Evolutionary conservation across 2,113 vertebrate genomes (phyloP).

Genomic region (Nipponia nippon): DNA sequence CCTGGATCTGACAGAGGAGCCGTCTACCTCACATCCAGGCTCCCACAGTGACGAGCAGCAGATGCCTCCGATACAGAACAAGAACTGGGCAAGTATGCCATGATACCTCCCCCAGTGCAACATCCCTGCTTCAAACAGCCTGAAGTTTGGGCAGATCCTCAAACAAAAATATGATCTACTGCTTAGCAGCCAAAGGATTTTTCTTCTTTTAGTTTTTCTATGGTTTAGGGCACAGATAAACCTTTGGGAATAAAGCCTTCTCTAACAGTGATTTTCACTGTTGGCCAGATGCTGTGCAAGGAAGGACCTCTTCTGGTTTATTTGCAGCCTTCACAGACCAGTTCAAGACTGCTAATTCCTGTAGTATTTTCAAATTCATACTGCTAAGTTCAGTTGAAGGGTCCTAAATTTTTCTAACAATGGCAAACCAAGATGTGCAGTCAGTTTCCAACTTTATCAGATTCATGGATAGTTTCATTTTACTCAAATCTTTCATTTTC

Average conservation of each 20-base stretch:
- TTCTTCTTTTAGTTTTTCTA: not conserved
- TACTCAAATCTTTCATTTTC: not conserved
- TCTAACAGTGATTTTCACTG: not conserved
- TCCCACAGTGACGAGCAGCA: not conserved
- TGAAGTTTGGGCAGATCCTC: not conserved
- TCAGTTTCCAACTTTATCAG: not conserved
- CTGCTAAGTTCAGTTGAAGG: not conserved
- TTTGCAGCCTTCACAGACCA: not conserved
- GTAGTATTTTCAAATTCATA: not conserved
- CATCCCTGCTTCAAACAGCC: not conserved
- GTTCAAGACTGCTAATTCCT: not conserved
- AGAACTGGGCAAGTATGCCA: not conserved
- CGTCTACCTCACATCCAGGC: not conserved
- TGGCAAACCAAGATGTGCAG: not conserved
- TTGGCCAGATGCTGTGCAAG: not conserved
- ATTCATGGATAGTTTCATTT: not conserved
- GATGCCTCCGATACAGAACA: not conserved
- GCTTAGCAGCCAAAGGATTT: not conserved
- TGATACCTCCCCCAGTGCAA: not conserved
- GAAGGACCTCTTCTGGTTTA: not conserved
- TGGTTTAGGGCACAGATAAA: not conserved
- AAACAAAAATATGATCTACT: not conserved
- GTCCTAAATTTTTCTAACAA: not conserved
- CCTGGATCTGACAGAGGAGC: not conserved
- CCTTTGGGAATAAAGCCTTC: not conserved